Evolutionary conservation across 2,797 vertebrate species (phyloP).

Genomic region (Manis javanica): DNA sequence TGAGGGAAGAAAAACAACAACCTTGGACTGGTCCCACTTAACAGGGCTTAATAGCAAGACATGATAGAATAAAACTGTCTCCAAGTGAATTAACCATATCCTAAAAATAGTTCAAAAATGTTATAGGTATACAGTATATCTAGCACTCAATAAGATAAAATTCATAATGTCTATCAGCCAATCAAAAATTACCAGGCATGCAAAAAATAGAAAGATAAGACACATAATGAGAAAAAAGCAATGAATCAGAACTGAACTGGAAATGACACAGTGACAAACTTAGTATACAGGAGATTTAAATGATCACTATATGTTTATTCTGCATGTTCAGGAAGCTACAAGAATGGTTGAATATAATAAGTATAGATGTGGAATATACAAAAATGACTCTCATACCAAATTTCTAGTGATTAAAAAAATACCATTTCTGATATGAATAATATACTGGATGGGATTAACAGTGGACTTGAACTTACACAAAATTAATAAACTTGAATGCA

Average conservation of each 20-base stretch:
- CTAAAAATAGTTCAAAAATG: neutral
- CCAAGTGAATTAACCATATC: neutral
- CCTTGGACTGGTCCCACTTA: neutral
- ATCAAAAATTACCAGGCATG: neutral
- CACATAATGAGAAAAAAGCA: neutral
- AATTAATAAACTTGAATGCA: neutral
- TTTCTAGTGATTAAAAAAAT: neutral
- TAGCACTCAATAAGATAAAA: neutral
- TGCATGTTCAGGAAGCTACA: neutral
- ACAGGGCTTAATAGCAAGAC: neutral
- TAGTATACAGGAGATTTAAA: neutral
- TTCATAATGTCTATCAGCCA: neutral
- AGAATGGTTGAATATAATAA: neutral
- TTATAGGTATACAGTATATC: slow-evolving; percentile 8
- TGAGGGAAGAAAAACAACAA: neutral
- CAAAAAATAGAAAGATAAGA: neutral
- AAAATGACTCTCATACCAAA: neutral
- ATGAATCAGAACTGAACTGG: neutral
- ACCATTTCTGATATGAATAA: neutral
- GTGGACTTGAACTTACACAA: neutral
- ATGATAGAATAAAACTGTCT: neutral
- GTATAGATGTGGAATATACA: neutral
- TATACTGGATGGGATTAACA: neutral
- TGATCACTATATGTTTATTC: neutral
- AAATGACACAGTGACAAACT: slow-evolving; percentile 9